Evolutionary conservation across 2,113 vertebrate species (phyloP), one percentile per base, ranked within the genome.

Genomic region (Fregata magnificens): DNA sequence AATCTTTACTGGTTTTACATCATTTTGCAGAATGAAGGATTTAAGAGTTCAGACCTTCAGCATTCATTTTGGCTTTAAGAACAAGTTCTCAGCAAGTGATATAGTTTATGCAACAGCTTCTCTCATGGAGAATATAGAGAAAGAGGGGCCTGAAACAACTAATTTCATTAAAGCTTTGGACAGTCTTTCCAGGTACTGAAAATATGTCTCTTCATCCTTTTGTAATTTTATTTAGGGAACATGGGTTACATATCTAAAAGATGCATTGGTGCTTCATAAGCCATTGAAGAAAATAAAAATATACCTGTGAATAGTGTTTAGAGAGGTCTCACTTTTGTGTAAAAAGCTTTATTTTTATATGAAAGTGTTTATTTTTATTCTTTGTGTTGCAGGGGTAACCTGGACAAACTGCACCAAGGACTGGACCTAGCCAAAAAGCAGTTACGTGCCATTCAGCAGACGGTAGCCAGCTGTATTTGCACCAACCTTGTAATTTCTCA

Each of bases 401-500:
- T 99, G 45, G 99, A 99, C 21, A 98, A 98, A 83, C 97, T 99
- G 17, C 99, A 99, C 82, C 96, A 91, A 8, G 99, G 99, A 29
- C 98, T 99, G 45, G 99, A 99, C 65, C 98, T 99, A 7, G 99
- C 99, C 28, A 99, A 99, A 97, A 99, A 98, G 97, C 99, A 99
- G 96, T 97, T 99, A 50, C 98, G 98, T 21, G 99, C 99, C 62
- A 98, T 99, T 47, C 99, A 99, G 97, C 99, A 99, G 98, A 99
- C 99, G 4, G 98, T 99, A 4, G 99, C 99, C 91, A 99, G 99
- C 98, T 99, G 99, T 96, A 99, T 99, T 93, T 99, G 99, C 78
- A 99, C 99, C 95, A 99, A 99, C 95, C 99, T 99, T 15, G 98
- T 99, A 58, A 98, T 99, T 91, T 99, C 99, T 8, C 99, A 99